Evolutionary conservation across 2,113 vertebrate genomes (phyloP), one percentile per base, ranked within the genome.

Genomic region (Catharus bicknelli): DNA sequence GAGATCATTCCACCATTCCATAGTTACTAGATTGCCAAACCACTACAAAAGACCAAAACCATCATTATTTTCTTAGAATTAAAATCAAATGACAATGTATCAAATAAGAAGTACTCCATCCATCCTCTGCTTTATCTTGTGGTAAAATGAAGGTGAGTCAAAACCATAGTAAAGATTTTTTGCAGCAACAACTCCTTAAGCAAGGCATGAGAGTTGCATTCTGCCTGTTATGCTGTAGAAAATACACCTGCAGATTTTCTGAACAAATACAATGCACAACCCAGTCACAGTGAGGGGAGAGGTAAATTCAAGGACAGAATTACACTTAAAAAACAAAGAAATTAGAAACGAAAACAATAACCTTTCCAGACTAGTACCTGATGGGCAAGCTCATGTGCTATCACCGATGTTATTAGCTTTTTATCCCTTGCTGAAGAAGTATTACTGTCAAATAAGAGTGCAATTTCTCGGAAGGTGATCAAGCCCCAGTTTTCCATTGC

Each of bases 401-500:
- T 98, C 73, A 99, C 98, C 12, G 98, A 97, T 53, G 98, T 98
- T 81, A 99, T 97, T n/a, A 98, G 90, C 94, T 98, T 99, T 95
- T 98, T 99, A 95, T 99, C 98, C 22, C 97, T 95, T 40, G 87
- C 87, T 61, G 99, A 99, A 75, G 98, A 99, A 55, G 98, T 97
- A 12, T 40, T 90, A 22, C 87, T 97, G 29, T 98, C 97, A 93
- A 98, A 98, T 54, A 99, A 96, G 58, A 99, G 97, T 5, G 97
- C 57, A 50, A 98, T 98, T 96, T 99, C 99, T 85, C 98, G 97
- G 92, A 99, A 99, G 36, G 98, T 99, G 93, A 99, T 97, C 79
- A 99, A 97, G 22, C 99, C 99, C 99, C 99, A 99, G 91, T 99
- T 99, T 97, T 99, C 99, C 99, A 99, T 99, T 63, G 99, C 99